Percentiles rank a stretch among this genome's conserved stretches.
Conservation (phyloP, 2,113 vertebrate genomes). For the Anas platyrhynchos region DNA sequence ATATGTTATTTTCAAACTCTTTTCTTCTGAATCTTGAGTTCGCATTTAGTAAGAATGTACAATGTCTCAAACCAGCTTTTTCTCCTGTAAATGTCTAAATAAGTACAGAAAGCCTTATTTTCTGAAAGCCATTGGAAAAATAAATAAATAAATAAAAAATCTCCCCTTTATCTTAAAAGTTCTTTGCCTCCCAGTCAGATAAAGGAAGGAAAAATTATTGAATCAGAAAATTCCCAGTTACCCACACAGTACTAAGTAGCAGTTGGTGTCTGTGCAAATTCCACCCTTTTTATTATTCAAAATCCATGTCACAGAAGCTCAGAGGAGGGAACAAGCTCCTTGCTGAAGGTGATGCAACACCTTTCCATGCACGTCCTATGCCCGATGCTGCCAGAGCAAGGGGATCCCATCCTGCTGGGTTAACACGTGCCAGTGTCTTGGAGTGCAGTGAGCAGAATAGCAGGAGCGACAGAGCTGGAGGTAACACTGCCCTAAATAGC, state of each 20-base stretch:
- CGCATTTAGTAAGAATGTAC: neutral
- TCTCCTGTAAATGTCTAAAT: neutral
- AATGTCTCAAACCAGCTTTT: neutral
- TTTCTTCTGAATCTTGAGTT: neutral
- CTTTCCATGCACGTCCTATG: neutral
- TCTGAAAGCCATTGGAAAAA: neutral
- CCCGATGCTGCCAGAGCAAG: fast-evolving
- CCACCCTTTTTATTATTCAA: neutral
- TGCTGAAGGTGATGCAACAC: neutral
- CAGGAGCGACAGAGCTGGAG: neutral
- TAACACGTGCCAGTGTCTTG: neutral
- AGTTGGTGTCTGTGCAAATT: neutral
- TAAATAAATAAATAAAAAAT: neutral
- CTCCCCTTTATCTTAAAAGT: neutral
- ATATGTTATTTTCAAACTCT: neutral
- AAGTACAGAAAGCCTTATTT: conserved; percentile 20
- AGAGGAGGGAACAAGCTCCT: neutral
- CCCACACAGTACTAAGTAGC: neutral
- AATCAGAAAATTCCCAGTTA: neutral
- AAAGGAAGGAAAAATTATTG: neutral
- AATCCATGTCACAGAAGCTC: neutral
- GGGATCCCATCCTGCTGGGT: neutral
- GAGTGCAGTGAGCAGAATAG: neutral
- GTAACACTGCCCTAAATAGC: conserved; percentile 58
- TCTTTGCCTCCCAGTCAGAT: neutral